These are phyloP conservation scores for Salvelinus alpinus DNA, from an alignment of 2,113 vertebrate genomes.

Conservation along the genomic window DNA sequence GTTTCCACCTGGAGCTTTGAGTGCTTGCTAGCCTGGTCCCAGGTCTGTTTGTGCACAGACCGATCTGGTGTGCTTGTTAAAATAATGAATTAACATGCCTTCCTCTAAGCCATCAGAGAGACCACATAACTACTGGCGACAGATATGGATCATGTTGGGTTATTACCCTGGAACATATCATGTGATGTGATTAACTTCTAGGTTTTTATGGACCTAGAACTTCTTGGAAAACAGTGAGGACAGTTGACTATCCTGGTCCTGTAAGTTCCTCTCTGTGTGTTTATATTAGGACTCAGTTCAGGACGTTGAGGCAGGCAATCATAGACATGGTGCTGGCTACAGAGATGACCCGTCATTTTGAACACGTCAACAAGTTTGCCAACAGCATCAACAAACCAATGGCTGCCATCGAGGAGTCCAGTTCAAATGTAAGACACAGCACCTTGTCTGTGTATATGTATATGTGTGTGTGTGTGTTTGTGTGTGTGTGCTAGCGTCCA, in stretches of 20 bases:
- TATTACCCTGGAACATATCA: no score
- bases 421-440: slow-evolving; percentile 63
- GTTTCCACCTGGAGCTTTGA: no score
- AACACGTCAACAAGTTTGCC: slow-evolving; percentile 96
- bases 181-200: no score
- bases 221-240: neutral
- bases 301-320: slow-evolving; percentile 89
- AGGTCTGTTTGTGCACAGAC: no score
- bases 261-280: neutral
- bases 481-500: no score
- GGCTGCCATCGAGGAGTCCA: slow-evolving; percentile 82
- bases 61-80: no score
- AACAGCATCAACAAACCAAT: slow-evolving; percentile 96
- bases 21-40: no score
- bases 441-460: neutral
- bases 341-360: slow-evolving; percentile 97
- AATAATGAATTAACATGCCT: no score
- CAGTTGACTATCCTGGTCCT: neutral
- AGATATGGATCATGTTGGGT: no score
- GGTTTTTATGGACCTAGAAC: no score
- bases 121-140: no score
- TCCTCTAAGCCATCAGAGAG: no score
- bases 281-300: slow-evolving; percentile 85
- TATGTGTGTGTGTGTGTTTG: slow-evolving; percentile 9
- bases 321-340: slow-evolving; percentile 98